A percentile compares a stretch with the other conserved stretches of the same genome.
Conservation (phyloP, 2,797 vertebrate genomes). For the Eulemur coronatus region DNA sequence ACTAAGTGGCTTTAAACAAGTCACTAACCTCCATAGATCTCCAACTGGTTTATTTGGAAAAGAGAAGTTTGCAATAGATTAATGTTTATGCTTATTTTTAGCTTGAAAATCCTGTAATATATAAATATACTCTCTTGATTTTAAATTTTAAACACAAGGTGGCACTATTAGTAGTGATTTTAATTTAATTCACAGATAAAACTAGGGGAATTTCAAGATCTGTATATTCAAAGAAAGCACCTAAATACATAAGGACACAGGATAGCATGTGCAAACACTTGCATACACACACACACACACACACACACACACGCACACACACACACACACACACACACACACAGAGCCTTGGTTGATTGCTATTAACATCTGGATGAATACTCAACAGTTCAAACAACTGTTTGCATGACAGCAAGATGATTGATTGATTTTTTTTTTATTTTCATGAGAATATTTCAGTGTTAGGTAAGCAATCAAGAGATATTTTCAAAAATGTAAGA, state of each 20-base stretch:
- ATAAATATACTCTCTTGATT: conserved; percentile 6
- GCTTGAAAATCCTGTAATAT: neutral
- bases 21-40: neutral
- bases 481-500: conserved; percentile 53
- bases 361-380: conserved; percentile 57
- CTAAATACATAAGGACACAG: neutral
- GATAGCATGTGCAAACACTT: neutral
- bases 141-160: conserved; percentile 83
- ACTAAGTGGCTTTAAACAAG: neutral
- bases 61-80: neutral
- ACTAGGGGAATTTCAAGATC: neutral
- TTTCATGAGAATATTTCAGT: conserved; percentile 45
- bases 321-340: neutral
- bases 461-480: conserved; percentile 10
- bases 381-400: conserved; percentile 39
- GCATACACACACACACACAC: neutral
- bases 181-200: neutral
- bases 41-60: neutral
- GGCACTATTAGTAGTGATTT: conserved; percentile 84
- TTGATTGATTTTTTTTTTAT: conserved; percentile 39
- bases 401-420: conserved; percentile 37
- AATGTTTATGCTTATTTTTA: neutral
- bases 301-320: too few species aligned
- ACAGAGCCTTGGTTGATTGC: neutral
- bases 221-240: neutral